Evolutionary conservation across 2,113 vertebrate species (phyloP), one percentile per base, ranked within the genome.

Genomic region (Pungitius pungitius): DNA sequence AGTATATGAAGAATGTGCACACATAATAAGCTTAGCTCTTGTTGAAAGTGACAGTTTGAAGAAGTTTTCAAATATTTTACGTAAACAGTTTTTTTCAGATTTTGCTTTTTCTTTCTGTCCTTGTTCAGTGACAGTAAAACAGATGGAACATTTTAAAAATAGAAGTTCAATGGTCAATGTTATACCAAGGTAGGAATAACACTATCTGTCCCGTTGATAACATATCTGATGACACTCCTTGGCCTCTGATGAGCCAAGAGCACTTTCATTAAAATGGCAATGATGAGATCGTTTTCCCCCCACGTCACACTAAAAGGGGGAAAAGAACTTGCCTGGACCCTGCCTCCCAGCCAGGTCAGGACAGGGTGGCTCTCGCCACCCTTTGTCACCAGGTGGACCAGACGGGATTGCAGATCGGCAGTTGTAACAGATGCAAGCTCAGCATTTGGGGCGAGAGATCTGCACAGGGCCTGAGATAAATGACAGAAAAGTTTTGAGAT

Each of bases 261-360:
- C 14, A 24, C 51, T 45, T 59, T 8, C 45, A 20, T 64, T 33
- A 51, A 69, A 27, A 39, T 20, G 3, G 20, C 42, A 52, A 37
- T 45, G 42, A n/a, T n/a, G 14, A 72, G 57, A n/a, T 20, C 6
- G 43, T 18, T 65, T 65, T 30, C 2, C 30, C 8, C 37, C 4
- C 17, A 47, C 27, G 4, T 60, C 15, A 14, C 51, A 52, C 47
- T 39, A 11, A 22, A 55, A 17, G 0, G 10, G 1, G 0, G 3
- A 71, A 17, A 57, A 12, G 11, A 42, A 79, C 89, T 89, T 81
- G 75, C 93, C 88, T 89, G 81, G 56, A 92, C 65, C 0, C 17
- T 84, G 51, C 69, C 93, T 52, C 93, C 93, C 13, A 94, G 65
- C 93, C 93, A 94, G 62, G 90, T 93, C 56, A 90, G 17, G 45